Conservation (phyloP, 2,113 vertebrate genomes). For the Pterocles gutturalis region DNA sequence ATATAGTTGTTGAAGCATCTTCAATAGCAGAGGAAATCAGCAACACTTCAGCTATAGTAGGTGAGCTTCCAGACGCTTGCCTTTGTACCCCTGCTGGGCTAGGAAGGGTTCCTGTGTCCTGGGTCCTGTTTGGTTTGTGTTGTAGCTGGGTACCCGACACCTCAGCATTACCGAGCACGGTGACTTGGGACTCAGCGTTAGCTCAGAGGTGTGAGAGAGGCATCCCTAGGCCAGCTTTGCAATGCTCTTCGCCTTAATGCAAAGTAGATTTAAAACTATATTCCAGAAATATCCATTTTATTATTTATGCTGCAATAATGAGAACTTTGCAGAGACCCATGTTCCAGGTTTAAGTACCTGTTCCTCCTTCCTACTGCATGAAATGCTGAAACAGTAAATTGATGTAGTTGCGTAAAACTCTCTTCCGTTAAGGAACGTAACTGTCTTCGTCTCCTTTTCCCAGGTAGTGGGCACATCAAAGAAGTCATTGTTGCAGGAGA, state of each 20-base stretch:
- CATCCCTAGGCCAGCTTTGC: not conserved
- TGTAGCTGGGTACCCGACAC: accelerated
- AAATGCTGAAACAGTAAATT: not conserved
- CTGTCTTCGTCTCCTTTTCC: constrained; percentile 5
- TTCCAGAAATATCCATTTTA: accelerated
- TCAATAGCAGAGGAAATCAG: constrained; percentile 73
- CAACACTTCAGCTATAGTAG: constrained; percentile 63
- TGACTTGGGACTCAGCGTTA: not conserved
- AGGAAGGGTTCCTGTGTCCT: not conserved
- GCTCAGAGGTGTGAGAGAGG: too few relatives aligned
- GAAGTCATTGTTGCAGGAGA: constrained; percentile 77
- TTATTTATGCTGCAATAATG: not conserved
- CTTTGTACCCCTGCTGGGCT: accelerated
- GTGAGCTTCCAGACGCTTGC: constrained; percentile 51
- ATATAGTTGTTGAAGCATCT: constrained; percentile 80
- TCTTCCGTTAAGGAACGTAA: not conserved
- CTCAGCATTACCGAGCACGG: accelerated
- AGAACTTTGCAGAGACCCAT: accelerated
- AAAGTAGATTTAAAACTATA: not conserved
- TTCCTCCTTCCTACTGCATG: not conserved
- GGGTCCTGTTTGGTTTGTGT: accelerated
- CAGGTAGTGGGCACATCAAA: constrained; percentile 78
- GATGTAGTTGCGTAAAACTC: not conserved
- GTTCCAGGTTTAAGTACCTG: not conserved
- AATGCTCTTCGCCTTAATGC: accelerated